Evolutionary conservation across 2,797 vertebrate species (phyloP).

Genomic region (Paguma larvata): DNA sequence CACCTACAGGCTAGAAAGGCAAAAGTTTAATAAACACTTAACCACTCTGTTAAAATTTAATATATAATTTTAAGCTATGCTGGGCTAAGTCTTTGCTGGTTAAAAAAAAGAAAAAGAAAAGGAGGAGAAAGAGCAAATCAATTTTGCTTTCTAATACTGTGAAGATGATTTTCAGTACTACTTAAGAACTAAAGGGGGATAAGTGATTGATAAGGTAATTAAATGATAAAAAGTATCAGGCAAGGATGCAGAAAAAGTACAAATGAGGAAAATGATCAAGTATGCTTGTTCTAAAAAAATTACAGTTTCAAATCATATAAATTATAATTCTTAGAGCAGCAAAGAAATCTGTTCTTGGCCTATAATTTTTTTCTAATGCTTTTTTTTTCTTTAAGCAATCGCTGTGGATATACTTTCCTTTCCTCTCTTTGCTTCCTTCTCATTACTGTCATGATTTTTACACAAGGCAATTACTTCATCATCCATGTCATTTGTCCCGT

Average conservation of each 20-base stretch:
- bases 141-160: slow-evolving; percentile 74
- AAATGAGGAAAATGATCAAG: slow-evolving; percentile 87
- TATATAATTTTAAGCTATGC: slow-evolving; percentile 29
- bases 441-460: slow-evolving; percentile 47
- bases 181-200: slow-evolving; percentile 80
- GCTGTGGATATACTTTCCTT: neutral
- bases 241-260: slow-evolving; percentile 86
- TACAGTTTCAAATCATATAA: slow-evolving; percentile 87
- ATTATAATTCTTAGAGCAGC: slow-evolving; percentile 85
- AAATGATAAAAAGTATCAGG: slow-evolving; percentile 88
- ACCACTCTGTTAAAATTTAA: slow-evolving; percentile 41
- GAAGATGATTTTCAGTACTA: slow-evolving; percentile 77
- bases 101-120: neutral
- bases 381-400: slow-evolving; percentile 11
- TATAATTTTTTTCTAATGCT: slow-evolving; percentile 70
- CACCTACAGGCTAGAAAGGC: neutral
- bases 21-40: slow-evolving; percentile 63
- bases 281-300: slow-evolving; percentile 86
- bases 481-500: neutral
- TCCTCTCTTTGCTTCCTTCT: neutral
- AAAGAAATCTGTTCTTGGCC: slow-evolving; percentile 78
- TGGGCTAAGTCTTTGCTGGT: neutral
- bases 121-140: slow-evolving; percentile 72
- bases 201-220: slow-evolving; percentile 89
- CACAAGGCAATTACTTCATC: slow-evolving; percentile 33